Evolutionary conservation across 2,113 vertebrate genomes (phyloP).

Genomic region (Gallinago jamesoni): DNA sequence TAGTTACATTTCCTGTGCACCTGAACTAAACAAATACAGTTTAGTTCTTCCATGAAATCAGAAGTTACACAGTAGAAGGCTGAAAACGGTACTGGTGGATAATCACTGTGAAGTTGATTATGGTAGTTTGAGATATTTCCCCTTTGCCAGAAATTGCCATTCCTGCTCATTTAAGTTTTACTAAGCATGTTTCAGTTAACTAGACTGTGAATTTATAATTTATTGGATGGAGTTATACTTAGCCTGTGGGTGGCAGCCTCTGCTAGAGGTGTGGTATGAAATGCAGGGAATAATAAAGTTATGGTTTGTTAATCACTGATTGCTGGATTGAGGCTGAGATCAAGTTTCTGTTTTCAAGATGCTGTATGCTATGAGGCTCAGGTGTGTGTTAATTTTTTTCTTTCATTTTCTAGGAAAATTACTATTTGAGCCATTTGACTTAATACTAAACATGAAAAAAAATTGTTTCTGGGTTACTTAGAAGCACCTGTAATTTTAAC

Average conservation of each 20-base stretch:
- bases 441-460: not conserved
- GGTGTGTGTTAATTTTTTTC: not conserved
- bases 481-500: not conserved
- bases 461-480: not conserved
- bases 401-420: not conserved
- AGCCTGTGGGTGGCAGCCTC: slow-evolving; percentile 43
- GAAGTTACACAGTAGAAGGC: not conserved
- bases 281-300: not conserved
- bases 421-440: not conserved
- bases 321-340: not conserved
- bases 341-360: not conserved
- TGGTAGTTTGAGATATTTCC: not conserved
- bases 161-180: not conserved
- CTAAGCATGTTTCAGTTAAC: slow-evolving; percentile 15
- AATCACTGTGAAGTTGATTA: not conserved
- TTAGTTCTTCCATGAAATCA: not conserved
- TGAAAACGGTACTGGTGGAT: not conserved
- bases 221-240: slow-evolving; percentile 42
- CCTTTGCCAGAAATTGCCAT: not conserved
- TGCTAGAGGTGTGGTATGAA: not conserved
- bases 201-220: slow-evolving; percentile 31
- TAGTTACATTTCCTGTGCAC: not conserved
- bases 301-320: not conserved
- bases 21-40: not conserved
- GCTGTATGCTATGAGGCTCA: rapidly evolving